A percentile compares a stretch with the other conserved stretches of the same genome.
Conservation (phyloP, 2,113 vertebrate genomes). For the Lucifuga dentata region DNA sequence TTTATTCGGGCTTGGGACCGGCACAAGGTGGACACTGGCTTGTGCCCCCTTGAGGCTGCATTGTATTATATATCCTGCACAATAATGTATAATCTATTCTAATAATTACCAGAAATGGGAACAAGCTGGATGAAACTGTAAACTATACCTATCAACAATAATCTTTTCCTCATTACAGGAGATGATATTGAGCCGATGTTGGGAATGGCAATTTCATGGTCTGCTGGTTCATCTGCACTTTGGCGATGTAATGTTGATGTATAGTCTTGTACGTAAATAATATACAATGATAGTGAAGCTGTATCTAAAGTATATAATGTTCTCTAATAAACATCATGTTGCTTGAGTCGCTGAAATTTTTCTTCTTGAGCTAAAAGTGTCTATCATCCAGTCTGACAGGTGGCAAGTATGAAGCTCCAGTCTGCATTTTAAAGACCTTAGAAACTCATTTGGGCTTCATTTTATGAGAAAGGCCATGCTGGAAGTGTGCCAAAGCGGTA, state of each 20-base stretch:
- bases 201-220: conserved; percentile 13
- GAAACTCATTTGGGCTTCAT: conserved; percentile 9
- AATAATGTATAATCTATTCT: conserved; percentile 33
- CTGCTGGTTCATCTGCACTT: conserved; percentile 13
- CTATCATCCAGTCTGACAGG: conserved; percentile 16
- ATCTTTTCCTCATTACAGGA: conserved; percentile 38
- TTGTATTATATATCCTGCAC: conserved; percentile 9
- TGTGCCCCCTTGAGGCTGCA: no score
- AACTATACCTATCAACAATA: conserved; percentile 37
- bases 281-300: background rate
- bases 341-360: background rate
- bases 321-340: conserved; percentile 46
- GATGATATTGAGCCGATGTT: conserved; percentile 34
- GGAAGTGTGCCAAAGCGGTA: conserved; percentile 40
- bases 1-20: no score
- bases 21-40: no score
- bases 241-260: conserved; percentile 23
- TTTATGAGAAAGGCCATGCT: conserved; percentile 15
- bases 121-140: conserved; percentile 56
- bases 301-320: background rate
- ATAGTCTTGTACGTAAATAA: background rate
- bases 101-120: conserved; percentile 24
- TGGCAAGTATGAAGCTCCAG: background rate
- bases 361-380: background rate
- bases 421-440: conserved; percentile 44